A percentile compares a stretch with the other conserved stretches of the same genome.
Evolutionary conservation across 2,797 vertebrate genomes (phyloP).

Genomic region (Crocidura indochinensis): DNA sequence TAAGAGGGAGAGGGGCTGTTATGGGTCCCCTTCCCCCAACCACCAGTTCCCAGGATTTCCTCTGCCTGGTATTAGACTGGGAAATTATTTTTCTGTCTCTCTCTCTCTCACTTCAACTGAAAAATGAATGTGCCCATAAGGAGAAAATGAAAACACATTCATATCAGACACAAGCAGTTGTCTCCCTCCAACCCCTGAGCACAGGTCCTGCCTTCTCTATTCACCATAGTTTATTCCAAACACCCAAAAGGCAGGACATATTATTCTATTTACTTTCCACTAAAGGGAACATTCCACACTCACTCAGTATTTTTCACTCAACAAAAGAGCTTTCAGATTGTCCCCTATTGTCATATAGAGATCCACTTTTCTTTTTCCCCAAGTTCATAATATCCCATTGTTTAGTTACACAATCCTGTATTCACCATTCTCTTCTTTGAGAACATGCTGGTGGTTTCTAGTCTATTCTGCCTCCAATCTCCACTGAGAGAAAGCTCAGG

Average conservation of each 20-base stretch:
- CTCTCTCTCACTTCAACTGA: not conserved
- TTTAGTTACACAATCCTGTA: not conserved
- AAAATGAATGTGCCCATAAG: not conserved
- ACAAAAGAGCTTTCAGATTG: conserved; percentile 25
- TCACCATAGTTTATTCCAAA: not conserved
- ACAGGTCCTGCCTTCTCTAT: not conserved
- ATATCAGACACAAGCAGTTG: not conserved
- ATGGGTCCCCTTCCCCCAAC: fast-evolving
- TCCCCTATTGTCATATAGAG: not conserved
- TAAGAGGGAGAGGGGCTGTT: not conserved
- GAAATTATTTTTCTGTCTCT: not conserved
- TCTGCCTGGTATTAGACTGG: fast-evolving
- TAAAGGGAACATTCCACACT: not conserved
- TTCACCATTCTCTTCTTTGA: conserved; percentile 22
- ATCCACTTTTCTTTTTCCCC: not conserved
- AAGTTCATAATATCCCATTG: not conserved
- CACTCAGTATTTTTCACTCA: conserved; percentile 38
- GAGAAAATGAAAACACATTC: not conserved
- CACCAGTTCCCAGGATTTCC: not conserved
- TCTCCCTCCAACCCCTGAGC: not conserved
- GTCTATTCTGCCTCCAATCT: not conserved
- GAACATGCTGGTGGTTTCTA: not conserved
- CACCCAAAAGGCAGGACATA: not conserved
- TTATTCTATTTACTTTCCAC: not conserved
- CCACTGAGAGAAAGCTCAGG: fast-evolving